These are phyloP conservation scores for Rotaria socialis DNA, from an alignment of 2,888 invertebrate species.

Conservation along the genomic window DNA sequence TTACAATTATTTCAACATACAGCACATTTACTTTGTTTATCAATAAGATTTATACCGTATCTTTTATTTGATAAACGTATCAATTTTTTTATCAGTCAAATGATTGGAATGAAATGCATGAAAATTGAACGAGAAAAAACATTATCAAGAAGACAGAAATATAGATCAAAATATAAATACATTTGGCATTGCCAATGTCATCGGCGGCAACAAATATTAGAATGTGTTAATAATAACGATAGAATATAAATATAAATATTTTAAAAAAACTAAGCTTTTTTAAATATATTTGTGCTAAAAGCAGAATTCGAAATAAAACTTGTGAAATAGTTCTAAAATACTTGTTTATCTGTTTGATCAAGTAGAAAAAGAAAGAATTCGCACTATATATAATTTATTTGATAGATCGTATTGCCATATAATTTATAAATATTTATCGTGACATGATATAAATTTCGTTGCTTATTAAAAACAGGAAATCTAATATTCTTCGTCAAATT, in stretches of 20 bases:
- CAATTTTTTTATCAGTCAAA: not conserved
- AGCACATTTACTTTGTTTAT: not conserved
- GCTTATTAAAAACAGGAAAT: too few species aligned
- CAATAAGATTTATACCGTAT: not conserved
- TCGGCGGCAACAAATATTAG: not conserved
- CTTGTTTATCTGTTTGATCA: too few species aligned
- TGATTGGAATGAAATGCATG: not conserved
- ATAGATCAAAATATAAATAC: not conserved
- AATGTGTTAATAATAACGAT: not conserved
- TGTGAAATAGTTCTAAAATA: too few species aligned
- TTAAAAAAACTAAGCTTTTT: too few species aligned
- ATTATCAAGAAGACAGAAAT: not conserved
- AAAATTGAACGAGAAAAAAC: not conserved
- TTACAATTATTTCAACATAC: not conserved
- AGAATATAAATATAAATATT: too few species aligned
- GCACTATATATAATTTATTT: too few species aligned
- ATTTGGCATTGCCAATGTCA: not conserved
- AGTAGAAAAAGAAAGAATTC: too few species aligned
- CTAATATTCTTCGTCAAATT: too few species aligned
- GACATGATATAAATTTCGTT: too few species aligned
- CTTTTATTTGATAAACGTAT: slow-evolving; percentile 12
- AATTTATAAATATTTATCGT: too few species aligned
- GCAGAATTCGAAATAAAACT: not conserved
- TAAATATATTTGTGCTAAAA: not conserved
- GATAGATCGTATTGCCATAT: too few species aligned